These are phyloP conservation scores for Orussus abietinus DNA, from an alignment of 1,140 invertebrate genomes.

Conservation along the genomic window DNA sequence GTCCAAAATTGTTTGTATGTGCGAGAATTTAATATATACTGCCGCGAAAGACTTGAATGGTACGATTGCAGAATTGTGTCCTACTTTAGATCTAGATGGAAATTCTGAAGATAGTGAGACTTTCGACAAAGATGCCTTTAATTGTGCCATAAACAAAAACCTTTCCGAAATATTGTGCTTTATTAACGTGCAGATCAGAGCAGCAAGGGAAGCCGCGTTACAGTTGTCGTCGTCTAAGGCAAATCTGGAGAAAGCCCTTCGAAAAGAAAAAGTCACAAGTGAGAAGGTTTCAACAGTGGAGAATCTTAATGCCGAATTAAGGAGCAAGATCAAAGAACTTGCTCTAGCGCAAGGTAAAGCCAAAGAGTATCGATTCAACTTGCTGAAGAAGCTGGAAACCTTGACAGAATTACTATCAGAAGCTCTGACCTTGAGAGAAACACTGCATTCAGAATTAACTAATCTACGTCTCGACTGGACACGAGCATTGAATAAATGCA, in stretches of 20 bases:
- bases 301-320: constrained; percentile 16
- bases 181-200: no score
- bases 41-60: no score
- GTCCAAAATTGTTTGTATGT: no score
- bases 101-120: no score
- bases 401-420: constrained; percentile 27
- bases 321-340: constrained; percentile 17
- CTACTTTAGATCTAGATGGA: no score
- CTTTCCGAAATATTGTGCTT: no score
- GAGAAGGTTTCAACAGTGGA: constrained; percentile 13
- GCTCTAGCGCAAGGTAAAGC: constrained; percentile 21
- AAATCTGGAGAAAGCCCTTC: constrained; percentile 19
- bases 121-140: no score
- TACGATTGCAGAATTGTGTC: no score
- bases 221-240: no score
- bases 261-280: constrained; percentile 15
- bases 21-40: no score
- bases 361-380: constrained; percentile 19
- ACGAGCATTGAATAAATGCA: constrained; percentile 17
- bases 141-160: no score
- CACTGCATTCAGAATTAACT: constrained; percentile 26
- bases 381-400: constrained; percentile 27
- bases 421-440: constrained; percentile 20
- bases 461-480: constrained; percentile 23
- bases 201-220: no score